Base-by-base conservation (phyloP, 1,140 invertebrate species). In the Cydia fagiglandana region DNA sequence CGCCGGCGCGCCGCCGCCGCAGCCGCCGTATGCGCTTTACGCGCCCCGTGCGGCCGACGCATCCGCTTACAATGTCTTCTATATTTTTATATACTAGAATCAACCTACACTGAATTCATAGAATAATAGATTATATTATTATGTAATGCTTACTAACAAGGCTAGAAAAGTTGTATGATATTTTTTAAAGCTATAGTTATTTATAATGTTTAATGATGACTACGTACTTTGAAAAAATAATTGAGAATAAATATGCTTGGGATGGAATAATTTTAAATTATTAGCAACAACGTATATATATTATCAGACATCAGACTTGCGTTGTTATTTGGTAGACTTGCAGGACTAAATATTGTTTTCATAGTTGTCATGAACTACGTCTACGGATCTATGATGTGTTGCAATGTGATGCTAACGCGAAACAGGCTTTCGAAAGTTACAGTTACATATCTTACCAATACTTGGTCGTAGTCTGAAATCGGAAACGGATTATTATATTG, bases 41-140 rank as follows among this genome's bases (percentile, higher is more conserved):
- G 77, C 76, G 47, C 68, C 79, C 64, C 76, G 73, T 73, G 38
- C 76, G 6, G 53, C 76, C 56, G 45, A 75, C 47, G 17, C 73
- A 74, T 56, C 73, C 78, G 75, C 77, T 73, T 79, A 74, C 74
- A 82, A 86, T 75, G 78, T 89, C 82, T 84, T 87, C 83, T 88
- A 86, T 85, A 85, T 91, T 83, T 85, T 88, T 84, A 86, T 89
- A 85, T 88, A 86, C 79, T 88, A 85, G 80, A 81, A 80, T 80
- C 81, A 84, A 80, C 78, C 75, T 83, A 81, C 74, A 80, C 38
- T 77, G 79, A 84, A 84, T 75, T 81, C 77, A 84, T 84, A 82
- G 79, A 82, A 53, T 78, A 77, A 79, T 76, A 76, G 74, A 75
- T 76, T 81, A 76, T 80, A 83, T 79, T 81, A 81, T 79, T 78